Percentiles rank a stretch among this genome's conserved stretches.
Evolutionary conservation across 2,888 invertebrate genomes (phyloP).

Genomic region (Drosophila helvetica): DNA sequence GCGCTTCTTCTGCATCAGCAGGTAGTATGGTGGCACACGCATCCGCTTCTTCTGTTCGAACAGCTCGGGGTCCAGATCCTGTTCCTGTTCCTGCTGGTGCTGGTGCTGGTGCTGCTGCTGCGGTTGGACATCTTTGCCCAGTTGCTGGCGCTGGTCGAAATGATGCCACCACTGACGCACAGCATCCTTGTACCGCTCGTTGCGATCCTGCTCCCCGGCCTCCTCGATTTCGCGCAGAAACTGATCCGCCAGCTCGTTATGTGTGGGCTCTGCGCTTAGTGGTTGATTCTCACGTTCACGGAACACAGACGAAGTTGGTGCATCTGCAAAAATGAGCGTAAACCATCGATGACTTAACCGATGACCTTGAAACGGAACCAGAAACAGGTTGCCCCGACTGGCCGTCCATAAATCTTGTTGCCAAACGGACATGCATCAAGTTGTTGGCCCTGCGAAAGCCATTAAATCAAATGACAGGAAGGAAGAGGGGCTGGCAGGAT

Average conservation of each 20-base stretch:
- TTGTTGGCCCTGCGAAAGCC: slow-evolving; percentile 45
- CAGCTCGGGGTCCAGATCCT: slow-evolving; percentile 74
- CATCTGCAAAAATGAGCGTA: slow-evolving; percentile 55
- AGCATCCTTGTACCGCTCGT: slow-evolving; percentile 81
- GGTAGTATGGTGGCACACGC: slow-evolving; percentile 80
- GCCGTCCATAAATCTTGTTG: slow-evolving; percentile 45
- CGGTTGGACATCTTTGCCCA: slow-evolving; percentile 11
- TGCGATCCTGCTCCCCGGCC: slow-evolving; percentile 81
- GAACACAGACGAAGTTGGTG: slow-evolving; percentile 73
- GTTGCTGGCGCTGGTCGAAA: slow-evolving; percentile 34
- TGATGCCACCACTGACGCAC: slow-evolving; percentile 80
- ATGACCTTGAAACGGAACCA: slow-evolving; percentile 38
- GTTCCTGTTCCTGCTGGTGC: slow-evolving; percentile 82
- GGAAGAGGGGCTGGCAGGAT: slow-evolving; percentile 34
- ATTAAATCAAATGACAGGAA: slow-evolving; percentile 72
- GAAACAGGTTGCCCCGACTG: slow-evolving; percentile 19
- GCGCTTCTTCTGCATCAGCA: slow-evolving; percentile 83
- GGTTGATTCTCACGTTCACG: slow-evolving; percentile 79
- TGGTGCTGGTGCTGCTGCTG: slow-evolving; percentile 67
- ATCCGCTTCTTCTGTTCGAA: slow-evolving; percentile 82
- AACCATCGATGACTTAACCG: slow-evolving; percentile 32
- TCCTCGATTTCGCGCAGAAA: slow-evolving; percentile 83
- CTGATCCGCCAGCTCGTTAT: slow-evolving; percentile 81
- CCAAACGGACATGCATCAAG: slow-evolving; percentile 58
- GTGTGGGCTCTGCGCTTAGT: slow-evolving; percentile 36